Base-by-base conservation (phyloP, 2,888 invertebrate species). In the Eupithecia tripunctaria region DNA sequence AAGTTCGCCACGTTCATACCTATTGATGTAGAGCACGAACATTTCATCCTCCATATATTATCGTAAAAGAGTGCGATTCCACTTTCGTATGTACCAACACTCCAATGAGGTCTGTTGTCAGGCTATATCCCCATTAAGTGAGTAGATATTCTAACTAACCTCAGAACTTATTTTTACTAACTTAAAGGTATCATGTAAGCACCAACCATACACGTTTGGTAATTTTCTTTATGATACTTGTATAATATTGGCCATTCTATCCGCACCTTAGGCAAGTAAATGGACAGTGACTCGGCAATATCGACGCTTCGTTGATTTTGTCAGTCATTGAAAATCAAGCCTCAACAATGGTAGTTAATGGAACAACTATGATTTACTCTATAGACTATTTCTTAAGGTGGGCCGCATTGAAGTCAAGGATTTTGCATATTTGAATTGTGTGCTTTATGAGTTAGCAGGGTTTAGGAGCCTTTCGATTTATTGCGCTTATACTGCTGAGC, bases 371-470 rank as follows among this genome's bases (percentile, higher is more conserved):
- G 38, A 71, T 68, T 71, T 74, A 68, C 67, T 71, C 69, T 47
- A 59, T 70, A 68, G 65, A 73, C 72, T 78, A 73, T 74, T 72
- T 76, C 78, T 75, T 71, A 77, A 63, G 75, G 77, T 68, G 73
- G 69, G 73, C 67, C 71, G 74, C 75, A 76, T 78, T 79, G 76
- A 71, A 79, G 79, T 79, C 79, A 79, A 79, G 79, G 79, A 76
- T 73, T 71, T 73, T 72, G 67, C 74, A 67, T 74, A 73, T 78
- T 79, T 76, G 74, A 76, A 79, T 72, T 67, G 74, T 77, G 74
- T 77, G 76, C 74, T 76, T 78, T 74, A 77, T 79, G 76, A 76
- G 68, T 75, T 77, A 77, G 36, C 51, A 32, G 38, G 71, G 51
- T 63, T 47, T 47, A 68, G 67, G 68, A 71, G 68, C 74, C 71